These are phyloP conservation scores for Pachyramphus minor DNA, from an alignment of 2,113 vertebrate species.

Conservation along the genomic window DNA sequence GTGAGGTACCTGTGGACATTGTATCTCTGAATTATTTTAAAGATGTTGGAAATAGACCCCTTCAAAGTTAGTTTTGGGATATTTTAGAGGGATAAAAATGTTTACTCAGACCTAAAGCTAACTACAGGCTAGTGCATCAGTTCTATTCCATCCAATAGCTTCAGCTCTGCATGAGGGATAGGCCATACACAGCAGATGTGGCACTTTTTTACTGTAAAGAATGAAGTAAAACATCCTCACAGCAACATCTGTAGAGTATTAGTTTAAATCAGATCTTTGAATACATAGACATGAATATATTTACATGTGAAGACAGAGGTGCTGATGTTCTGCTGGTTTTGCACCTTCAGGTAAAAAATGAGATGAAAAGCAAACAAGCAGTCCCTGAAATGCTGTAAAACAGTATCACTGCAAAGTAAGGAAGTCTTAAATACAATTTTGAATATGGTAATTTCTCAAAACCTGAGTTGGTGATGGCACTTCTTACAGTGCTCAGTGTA, in stretches of 20 bases:
- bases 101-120: background rate
- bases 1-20: background rate
- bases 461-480: background rate
- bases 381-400: background rate
- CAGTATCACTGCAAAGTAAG: background rate
- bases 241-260: background rate
- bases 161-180: background rate
- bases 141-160: background rate
- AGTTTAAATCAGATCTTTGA: background rate
- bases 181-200: background rate
- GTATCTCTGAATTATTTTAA: background rate
- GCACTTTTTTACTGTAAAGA: background rate
- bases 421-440: background rate
- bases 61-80: constrained; percentile 26
- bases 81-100: background rate
- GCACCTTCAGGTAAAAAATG: background rate
- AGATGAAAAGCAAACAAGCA: background rate
- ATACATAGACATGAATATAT: background rate
- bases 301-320: background rate
- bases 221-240: background rate
- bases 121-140: background rate
- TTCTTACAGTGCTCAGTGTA: background rate
- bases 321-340: background rate
- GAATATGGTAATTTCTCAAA: background rate
- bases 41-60: background rate